Evolutionary conservation across 1,140 invertebrate genomes (phyloP).

Genomic region (Cryptotermes secundus): DNA sequence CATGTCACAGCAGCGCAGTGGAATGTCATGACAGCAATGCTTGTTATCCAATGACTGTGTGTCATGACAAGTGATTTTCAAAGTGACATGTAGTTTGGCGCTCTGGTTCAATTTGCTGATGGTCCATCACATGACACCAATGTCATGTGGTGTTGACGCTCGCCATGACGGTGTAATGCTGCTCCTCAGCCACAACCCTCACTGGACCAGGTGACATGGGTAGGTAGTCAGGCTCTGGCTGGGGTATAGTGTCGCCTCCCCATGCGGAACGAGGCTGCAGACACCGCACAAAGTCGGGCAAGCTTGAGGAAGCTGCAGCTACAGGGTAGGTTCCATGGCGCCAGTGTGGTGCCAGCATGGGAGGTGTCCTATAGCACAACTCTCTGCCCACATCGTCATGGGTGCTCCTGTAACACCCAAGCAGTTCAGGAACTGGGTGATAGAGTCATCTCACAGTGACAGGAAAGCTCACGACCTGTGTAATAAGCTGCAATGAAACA

Average conservation of each 20-base stretch:
- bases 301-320: background rate
- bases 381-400: background rate
- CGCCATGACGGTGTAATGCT: slow-evolving; percentile 49
- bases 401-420: background rate
- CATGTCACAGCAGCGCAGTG: too few species aligned
- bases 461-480: too few species aligned
- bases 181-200: slow-evolving; percentile 39
- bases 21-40: too few species aligned
- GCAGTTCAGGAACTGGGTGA: slow-evolving; percentile 41
- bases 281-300: background rate
- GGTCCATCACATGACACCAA: too few species aligned
- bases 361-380: background rate
- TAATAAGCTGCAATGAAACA: too few species aligned
- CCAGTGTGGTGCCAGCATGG: background rate
- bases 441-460: too few species aligned
- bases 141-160: slow-evolving; percentile 26
- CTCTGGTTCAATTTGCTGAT: too few species aligned
- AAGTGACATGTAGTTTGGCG: too few species aligned
- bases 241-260: slow-evolving; percentile 25
- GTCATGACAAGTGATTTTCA: too few species aligned
- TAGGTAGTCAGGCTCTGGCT: slow-evolving; percentile 47
- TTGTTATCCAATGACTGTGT: too few species aligned
- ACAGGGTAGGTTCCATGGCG: background rate
- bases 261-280: background rate
- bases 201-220: slow-evolving; percentile 45